A percentile compares a stretch with the other conserved stretches of the same genome.
These are phyloP conservation scores for Euleptes europaea DNA, from an alignment of 2,113 vertebrate genomes.

Conservation along the genomic window DNA sequence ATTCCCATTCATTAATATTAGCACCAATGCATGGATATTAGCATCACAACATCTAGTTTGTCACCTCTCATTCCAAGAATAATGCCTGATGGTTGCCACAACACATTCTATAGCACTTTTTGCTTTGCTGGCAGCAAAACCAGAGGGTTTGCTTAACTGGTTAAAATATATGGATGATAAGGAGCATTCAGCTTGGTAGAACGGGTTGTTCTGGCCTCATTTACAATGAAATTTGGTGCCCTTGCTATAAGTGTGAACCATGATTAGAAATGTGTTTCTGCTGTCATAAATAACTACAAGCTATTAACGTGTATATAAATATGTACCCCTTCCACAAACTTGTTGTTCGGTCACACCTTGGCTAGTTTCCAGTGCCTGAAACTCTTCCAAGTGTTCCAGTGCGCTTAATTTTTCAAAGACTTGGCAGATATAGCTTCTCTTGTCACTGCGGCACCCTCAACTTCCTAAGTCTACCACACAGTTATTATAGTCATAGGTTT, in stretches of 20 bases:
- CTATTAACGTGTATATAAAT: not conserved
- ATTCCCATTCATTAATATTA: too few relatives aligned
- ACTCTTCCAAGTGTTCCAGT: not conserved
- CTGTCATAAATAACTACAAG: not conserved
- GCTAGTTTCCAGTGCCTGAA: not conserved
- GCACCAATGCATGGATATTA: too few relatives aligned
- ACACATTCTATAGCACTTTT: not conserved
- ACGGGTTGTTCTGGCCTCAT: not conserved
- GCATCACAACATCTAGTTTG: too few relatives aligned
- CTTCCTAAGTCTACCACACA: not conserved
- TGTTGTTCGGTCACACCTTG: not conserved
- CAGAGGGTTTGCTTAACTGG: not conserved
- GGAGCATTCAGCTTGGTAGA: not conserved
- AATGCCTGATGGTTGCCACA: not conserved
- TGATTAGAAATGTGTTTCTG: not conserved
- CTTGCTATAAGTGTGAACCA: not conserved
- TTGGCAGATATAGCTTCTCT: not conserved
- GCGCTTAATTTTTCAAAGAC: too few relatives aligned
- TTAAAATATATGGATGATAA: too few relatives aligned
- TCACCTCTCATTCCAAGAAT: too few relatives aligned
- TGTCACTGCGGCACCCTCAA: not conserved
- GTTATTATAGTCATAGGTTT: not conserved
- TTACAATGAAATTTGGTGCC: not conserved
- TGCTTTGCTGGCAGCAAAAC: not conserved
- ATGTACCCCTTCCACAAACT: too few relatives aligned